Conservation (phyloP, 2,888 invertebrate species). For the Plebejus melissa region DNA sequence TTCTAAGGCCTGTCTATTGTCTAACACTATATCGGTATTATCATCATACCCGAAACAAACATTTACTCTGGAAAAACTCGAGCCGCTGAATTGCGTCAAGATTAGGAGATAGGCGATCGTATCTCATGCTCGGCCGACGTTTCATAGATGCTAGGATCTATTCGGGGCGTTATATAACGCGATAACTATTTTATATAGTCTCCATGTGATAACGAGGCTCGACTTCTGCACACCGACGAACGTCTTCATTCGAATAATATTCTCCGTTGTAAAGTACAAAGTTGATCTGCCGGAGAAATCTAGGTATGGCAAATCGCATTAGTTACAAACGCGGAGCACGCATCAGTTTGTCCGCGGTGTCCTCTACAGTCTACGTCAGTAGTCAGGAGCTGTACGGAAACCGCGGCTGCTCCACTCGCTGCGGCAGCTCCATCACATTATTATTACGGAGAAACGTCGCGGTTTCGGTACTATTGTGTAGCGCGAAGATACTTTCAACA, state of each 20-base stretch:
- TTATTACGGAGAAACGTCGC: neutral
- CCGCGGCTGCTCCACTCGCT: neutral
- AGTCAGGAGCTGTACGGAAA: neutral
- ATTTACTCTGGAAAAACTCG: neutral
- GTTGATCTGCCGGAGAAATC: constrained; percentile 2
- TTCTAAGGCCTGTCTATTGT: neutral
- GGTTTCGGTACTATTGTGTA: neutral
- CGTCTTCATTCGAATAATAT: neutral
- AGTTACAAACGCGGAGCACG: neutral
- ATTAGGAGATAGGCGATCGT: constrained; percentile 11
- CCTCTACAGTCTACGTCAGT: neutral
- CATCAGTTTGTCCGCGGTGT: neutral
- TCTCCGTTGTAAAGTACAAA: neutral
- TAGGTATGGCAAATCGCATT: neutral
- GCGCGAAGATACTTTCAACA: neutral
- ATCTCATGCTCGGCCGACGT: neutral
- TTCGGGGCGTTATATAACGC: neutral
- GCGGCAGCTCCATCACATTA: neutral
- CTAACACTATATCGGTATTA: neutral
- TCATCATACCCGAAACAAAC: neutral
- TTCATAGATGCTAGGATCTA: neutral
- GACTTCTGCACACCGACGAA: neutral
- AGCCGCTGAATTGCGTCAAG: neutral
- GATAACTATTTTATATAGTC: neutral
- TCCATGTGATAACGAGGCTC: neutral